phyloP scores from a whole-genome alignment of 2,888 invertebrate species.

The Saturnia japonica region DNA sequence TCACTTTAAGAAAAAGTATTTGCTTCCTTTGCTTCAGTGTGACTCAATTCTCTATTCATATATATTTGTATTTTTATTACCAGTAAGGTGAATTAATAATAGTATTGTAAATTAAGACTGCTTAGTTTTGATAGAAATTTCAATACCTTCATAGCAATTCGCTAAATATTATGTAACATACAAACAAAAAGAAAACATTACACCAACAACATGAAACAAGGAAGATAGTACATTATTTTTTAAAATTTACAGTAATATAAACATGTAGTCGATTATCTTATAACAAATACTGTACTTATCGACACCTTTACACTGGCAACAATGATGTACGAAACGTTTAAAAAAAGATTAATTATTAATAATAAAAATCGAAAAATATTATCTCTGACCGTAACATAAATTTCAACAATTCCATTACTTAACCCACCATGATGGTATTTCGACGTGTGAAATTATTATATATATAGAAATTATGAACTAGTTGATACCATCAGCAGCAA shows the following conservation, averaged over 20 bases:
- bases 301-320: conserved; percentile 56
- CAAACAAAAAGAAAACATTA: conserved; percentile 15
- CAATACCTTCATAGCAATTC: background rate
- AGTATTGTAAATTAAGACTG: background rate
- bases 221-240: background rate
- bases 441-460: background rate
- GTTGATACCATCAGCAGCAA: conserved; percentile 48
- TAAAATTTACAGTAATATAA: conserved; percentile 18
- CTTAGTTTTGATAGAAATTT: conserved; percentile 17
- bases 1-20: no score
- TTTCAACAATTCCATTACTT: conserved; percentile 72
- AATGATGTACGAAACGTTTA: conserved; percentile 51
- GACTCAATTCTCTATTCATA: background rate
- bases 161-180: conserved; percentile 8
- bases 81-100: background rate
- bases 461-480: conserved; percentile 45
- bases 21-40: no score
- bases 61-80: background rate
- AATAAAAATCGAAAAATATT: conserved; percentile 79
- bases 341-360: conserved; percentile 44
- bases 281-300: conserved; percentile 62
- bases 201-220: conserved; percentile 10
- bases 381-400: conserved; percentile 69
- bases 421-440: conserved; percentile 30
- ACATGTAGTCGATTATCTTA: conserved; percentile 14